Evolutionary conservation across 2,797 vertebrate genomes (phyloP).

Genomic region (Myotis vivesi): DNA sequence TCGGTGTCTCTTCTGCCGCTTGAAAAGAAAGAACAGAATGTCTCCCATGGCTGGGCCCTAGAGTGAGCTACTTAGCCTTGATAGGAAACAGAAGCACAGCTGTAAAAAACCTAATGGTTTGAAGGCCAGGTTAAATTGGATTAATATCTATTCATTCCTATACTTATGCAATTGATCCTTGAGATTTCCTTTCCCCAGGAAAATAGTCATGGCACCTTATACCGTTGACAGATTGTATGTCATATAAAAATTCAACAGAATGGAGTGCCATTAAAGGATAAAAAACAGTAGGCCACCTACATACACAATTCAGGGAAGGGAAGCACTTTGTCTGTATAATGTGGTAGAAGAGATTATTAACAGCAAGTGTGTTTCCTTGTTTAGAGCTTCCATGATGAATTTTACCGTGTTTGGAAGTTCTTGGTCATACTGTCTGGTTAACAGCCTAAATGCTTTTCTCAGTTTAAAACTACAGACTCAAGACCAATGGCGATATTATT

Average conservation of each 20-base stretch:
- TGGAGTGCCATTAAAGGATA: not conserved
- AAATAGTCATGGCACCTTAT: not conserved
- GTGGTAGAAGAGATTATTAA: not conserved
- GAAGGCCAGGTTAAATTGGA: not conserved
- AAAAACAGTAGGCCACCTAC: not conserved
- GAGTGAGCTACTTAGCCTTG: not conserved
- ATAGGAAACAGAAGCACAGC: not conserved
- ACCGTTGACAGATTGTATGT: not conserved
- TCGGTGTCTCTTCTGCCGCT: not conserved
- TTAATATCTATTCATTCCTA: not conserved
- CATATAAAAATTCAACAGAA: not conserved
- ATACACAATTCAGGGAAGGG: not conserved
- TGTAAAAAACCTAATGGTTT: not conserved
- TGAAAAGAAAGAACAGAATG: not conserved
- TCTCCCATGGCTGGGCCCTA: not conserved
- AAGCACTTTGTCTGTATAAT: not conserved
- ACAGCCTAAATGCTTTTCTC: not conserved
- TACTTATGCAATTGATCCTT: not conserved
- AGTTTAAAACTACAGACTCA: not conserved
- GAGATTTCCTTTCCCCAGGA: not conserved
- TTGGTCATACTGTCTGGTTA: not conserved
- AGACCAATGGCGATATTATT: not conserved
- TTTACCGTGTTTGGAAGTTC: not conserved
- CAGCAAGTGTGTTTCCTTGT: not conserved
- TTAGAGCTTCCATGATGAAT: not conserved